These are phyloP conservation scores for Crax fasciolata DNA, from an alignment of 2,797 vertebrate species.

Conservation along the genomic window DNA sequence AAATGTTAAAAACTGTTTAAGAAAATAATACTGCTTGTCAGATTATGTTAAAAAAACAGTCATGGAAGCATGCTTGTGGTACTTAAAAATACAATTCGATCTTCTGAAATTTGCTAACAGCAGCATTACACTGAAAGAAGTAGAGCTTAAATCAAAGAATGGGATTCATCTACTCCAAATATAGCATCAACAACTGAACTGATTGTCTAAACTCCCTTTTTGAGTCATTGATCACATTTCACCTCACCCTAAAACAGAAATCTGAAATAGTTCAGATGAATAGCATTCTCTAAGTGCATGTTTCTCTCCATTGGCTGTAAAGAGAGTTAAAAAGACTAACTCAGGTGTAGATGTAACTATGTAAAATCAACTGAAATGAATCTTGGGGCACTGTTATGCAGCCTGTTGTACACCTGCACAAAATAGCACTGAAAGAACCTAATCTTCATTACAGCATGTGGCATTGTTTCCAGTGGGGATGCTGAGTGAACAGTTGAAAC, in stretches of 20 bases:
- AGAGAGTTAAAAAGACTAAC: background rate
- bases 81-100: background rate
- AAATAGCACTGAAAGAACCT: background rate
- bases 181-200: background rate
- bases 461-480: background rate
- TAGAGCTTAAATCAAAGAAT: background rate
- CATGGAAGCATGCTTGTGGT: background rate
- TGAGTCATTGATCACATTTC: background rate
- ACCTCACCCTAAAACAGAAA: background rate
- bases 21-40: background rate
- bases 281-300: background rate
- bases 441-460: background rate
- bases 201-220: background rate
- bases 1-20: background rate
- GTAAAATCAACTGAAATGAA: background rate
- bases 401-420: slow-evolving; percentile 8
- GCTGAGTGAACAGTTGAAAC: background rate
- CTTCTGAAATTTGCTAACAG: background rate
- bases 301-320: background rate
- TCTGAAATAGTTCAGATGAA: background rate
- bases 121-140: background rate
- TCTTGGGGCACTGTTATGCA: background rate
- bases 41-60: background rate
- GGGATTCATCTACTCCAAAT: background rate
- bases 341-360: background rate